A percentile compares a stretch with the other conserved stretches of the same genome.
Evolutionary conservation across 2,797 vertebrate genomes (phyloP).

Genomic region (Argyrosomus regius): DNA sequence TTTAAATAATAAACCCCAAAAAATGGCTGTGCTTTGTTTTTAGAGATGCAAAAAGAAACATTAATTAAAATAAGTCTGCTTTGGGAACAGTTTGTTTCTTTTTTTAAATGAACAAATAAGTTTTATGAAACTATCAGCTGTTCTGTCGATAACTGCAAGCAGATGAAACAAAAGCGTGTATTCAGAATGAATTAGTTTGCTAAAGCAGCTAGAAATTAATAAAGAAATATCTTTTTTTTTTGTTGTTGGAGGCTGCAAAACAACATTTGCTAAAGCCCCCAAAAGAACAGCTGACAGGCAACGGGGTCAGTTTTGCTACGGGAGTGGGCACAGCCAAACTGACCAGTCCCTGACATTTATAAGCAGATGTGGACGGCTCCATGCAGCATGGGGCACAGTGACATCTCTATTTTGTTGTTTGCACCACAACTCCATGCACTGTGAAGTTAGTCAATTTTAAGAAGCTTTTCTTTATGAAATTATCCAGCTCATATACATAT

Average conservation of each 20-base stretch:
- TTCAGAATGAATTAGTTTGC: background rate
- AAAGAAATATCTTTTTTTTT: constrained; percentile 13
- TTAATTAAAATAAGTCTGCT: background rate
- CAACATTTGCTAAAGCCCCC: constrained; percentile 3
- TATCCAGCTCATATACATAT: background rate
- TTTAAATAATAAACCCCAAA: too few species aligned
- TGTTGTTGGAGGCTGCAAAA: background rate
- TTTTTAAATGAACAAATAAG: background rate
- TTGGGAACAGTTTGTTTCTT: background rate
- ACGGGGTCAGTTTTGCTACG: background rate
- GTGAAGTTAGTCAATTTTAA: background rate
- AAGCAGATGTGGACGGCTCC: background rate
- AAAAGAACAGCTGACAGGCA: background rate
- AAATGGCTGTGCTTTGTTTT: background rate
- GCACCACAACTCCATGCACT: background rate
- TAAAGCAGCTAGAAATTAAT: background rate
- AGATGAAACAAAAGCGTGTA: background rate
- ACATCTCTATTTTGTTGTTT: constrained; percentile 33
- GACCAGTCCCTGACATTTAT: constrained; percentile 27
- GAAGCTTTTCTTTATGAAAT: background rate
- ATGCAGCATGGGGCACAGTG: constrained; percentile 9
- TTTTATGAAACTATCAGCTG: background rate
- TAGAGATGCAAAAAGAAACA: background rate
- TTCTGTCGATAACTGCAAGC: background rate
- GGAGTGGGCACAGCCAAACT: background rate